Percentiles rank a stretch among this genome's conserved stretches.
These are phyloP conservation scores for Heliornis fulica DNA, from an alignment of 2,113 vertebrate genomes.

Conservation along the genomic window DNA sequence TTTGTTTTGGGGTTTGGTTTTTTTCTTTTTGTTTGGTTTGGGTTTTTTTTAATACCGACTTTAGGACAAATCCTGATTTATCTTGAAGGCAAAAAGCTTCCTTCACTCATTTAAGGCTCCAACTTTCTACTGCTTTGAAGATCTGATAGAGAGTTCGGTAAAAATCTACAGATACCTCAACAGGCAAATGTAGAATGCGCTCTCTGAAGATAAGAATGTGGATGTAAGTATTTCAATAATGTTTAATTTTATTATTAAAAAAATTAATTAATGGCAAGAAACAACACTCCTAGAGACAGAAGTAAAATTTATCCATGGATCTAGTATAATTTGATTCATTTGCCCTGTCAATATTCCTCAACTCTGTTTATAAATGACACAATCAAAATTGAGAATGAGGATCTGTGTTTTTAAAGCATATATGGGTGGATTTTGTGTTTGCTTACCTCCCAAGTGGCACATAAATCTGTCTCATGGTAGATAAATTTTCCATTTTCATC, in stretches of 20 bases:
- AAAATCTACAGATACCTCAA: not conserved
- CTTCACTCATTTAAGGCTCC: not conserved
- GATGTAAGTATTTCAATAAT: not conserved
- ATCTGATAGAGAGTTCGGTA: not conserved
- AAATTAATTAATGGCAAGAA: not conserved
- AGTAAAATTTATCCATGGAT: not conserved
- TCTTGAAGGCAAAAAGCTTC: not conserved
- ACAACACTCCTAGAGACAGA: not conserved
- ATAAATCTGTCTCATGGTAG: slow-evolving; percentile 85
- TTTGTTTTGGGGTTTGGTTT: too few species aligned
- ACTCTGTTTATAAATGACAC: not conserved
- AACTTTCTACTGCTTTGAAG: not conserved
- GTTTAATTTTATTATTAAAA: not conserved
- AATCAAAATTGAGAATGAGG: not conserved
- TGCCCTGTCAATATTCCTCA: not conserved
- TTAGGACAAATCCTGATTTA: not conserved
- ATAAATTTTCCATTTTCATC: slow-evolving; percentile 84
- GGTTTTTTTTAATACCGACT: not conserved
- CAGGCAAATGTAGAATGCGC: not conserved
- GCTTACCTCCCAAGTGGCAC: slow-evolving; percentile 94
- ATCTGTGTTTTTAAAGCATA: not conserved
- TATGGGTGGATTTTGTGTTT: not conserved
- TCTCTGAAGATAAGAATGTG: not conserved
- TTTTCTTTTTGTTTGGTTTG: too few species aligned
- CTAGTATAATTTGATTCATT: not conserved